Evolutionary conservation across 2,888 invertebrate genomes (phyloP), one percentile per base, ranked within the genome.

Genomic region (Philonicus albiceps): DNA sequence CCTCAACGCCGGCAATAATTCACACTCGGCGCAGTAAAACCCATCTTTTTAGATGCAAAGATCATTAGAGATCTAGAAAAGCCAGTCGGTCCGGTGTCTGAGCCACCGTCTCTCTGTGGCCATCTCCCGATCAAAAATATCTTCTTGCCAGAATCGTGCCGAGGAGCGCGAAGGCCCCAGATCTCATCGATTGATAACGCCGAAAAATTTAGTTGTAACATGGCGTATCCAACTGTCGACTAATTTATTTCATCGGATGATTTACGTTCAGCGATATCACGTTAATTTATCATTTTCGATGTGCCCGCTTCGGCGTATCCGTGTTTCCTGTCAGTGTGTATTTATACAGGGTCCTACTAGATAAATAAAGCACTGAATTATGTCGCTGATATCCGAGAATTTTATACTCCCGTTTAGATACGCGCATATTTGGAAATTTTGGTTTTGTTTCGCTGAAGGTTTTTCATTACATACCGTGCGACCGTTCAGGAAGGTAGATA

Each of bases 231-330:
- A 89, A 89, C 88, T 89, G 89, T 89, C 88, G 89, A 88, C 89
- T 89, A 88, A 89, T 89, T 89, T 88, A 89, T 88, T 88, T 88
- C 87, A 88, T 87, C 88, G 76, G 87, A 87, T 89, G 88, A 89
- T 89, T 89, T 88, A 89, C 88, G 87, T 74, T 64, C 37, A 22
- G 86, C 81, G 87, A 88, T 88, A 87, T 87, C 81, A 80, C 80
- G 81, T 86, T 84, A 88, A 88, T 88, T 87, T 87, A 88, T 88
- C 87, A 87, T 88, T 84, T 87, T 87, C 86, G 86, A 76, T 86
- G 76, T 55, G 75, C n/a, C 22, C 19, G 84, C 72, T 43, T 73
- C 73, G 84, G 72, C 40, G 84, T 84, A 84, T 37, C 73, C 73
- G 84, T 84, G 84, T 84, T 84, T 84, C 84, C 84, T 84, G 84